phyloP scores from a whole-genome alignment of 2,113 vertebrate genomes.

The Oxyura jamaicensis region DNA sequence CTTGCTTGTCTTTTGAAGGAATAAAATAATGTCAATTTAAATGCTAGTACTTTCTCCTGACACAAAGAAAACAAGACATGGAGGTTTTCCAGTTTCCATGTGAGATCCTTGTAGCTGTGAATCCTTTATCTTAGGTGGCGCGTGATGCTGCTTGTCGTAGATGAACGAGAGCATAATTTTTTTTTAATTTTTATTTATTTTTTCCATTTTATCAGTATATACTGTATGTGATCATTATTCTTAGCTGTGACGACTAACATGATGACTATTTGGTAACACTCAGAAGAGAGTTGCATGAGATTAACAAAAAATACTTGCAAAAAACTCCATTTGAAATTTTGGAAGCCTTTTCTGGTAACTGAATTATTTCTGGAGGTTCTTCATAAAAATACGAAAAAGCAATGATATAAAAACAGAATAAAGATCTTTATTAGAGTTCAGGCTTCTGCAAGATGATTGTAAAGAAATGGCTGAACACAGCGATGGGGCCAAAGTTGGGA shows the following conservation, averaged over 20 bases:
- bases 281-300: neutral
- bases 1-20: neutral
- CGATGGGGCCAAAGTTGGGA: rapidly evolving
- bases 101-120: neutral
- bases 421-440: neutral
- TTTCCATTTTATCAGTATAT: neutral
- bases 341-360: neutral
- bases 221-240: neutral
- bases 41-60: neutral
- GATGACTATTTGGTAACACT: neutral
- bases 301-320: neutral
- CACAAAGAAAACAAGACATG: neutral
- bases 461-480: neutral
- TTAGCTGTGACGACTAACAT: neutral
- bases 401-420: neutral
- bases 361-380: neutral
- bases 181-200: too few species aligned
- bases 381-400: neutral
- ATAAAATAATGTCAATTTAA: neutral
- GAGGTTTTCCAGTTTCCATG: neutral
- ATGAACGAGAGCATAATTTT: neutral
- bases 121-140: neutral
- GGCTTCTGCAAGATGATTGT: neutral
- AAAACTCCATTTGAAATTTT: neutral
- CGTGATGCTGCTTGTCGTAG: neutral